Percentiles rank a stretch among this genome's conserved stretches.
Evolutionary conservation across 2,888 invertebrate species (phyloP).

Genomic region (Troides aeacus): DNA sequence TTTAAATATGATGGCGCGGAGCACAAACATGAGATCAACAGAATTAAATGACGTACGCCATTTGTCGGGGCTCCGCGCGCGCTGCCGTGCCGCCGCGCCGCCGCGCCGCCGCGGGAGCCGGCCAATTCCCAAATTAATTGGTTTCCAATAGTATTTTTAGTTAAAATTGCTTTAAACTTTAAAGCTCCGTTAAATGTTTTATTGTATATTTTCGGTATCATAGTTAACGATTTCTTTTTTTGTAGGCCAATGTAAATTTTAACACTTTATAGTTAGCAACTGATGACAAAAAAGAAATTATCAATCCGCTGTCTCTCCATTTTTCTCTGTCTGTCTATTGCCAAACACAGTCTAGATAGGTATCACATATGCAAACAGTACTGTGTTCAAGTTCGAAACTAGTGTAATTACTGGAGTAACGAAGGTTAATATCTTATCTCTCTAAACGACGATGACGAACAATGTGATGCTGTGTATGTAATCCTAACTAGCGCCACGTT

Average conservation of each 20-base stretch:
- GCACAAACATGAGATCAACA: slow-evolving; percentile 76
- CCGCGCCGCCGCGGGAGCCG: slow-evolving; percentile 43
- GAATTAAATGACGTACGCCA: slow-evolving; percentile 73
- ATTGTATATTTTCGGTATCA: slow-evolving; percentile 10
- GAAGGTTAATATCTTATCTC: too few species aligned
- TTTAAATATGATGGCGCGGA: slow-evolving; percentile 74
- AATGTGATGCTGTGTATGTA: too few species aligned
- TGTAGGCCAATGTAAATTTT: background rate
- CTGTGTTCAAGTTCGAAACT: too few species aligned
- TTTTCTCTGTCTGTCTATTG: too few species aligned
- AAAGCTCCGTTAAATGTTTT: slow-evolving; percentile 22
- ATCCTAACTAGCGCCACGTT: too few species aligned
- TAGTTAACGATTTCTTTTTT: background rate
- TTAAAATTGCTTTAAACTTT: slow-evolving; percentile 32
- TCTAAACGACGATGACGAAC: too few species aligned
- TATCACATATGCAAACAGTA: too few species aligned
- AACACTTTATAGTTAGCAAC: background rate
- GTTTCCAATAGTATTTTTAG: slow-evolving; percentile 69
- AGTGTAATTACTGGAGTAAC: too few species aligned
- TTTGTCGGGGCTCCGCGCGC: slow-evolving; percentile 63
- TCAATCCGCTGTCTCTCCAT: too few species aligned
- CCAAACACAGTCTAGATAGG: too few species aligned
- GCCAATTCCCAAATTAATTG: slow-evolving; percentile 69
- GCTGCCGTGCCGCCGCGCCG: slow-evolving; percentile 42
- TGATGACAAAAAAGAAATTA: too few species aligned